Base-by-base conservation (phyloP, 2,113 vertebrate species). In the Burhinus bistriatus region DNA sequence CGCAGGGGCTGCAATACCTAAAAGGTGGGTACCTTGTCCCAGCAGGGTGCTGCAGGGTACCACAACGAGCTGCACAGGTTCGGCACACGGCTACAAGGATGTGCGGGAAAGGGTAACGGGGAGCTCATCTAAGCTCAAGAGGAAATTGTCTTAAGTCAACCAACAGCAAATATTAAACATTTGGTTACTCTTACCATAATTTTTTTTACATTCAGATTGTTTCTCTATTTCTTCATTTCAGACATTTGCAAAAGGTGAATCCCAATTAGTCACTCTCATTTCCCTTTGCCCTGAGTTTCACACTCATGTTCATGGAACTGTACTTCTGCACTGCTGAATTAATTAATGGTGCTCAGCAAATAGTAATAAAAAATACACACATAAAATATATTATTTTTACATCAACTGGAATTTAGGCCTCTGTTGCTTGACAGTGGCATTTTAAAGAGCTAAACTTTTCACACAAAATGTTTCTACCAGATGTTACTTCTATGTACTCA, bases 31-130 rank as follows among this genome's bases (percentile, higher is more conserved):
- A 13, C 36, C 32, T n/a, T 5, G 23, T 51, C 27, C 55, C 66
- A 38, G 58, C 36, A 13, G 36, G 27, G 51, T 3, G 15, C 32
- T 2, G 5, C 8, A 22, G 7, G 22, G 54, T 36, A 55, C 80
- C 80, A 17, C 34, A 7, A 4, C 0, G 14, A 69, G 65, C 26
- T 22, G 42, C 9, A 0, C 1, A 13, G 59, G 34, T 17, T 30
- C 17, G 8, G 15, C 6, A 6, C n/a, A 26, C 27, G 27, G 6
- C 27, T 15, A 14, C 59, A 47, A 12, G 29, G 32, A 26, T 6
- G 9, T 10, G 44, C 5, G 4, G 34, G 30, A 12, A 52, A 47
- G 54, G 32, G 34, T 34, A 34, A 66, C 1, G 7, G 29, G 47
- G 36, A 69, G 54, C 76, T 68, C 83, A 9, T 6, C 40, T 21